phyloP scores from a whole-genome alignment of 1,140 invertebrate genomes.

The Lamellibrachia luymesi region DNA sequence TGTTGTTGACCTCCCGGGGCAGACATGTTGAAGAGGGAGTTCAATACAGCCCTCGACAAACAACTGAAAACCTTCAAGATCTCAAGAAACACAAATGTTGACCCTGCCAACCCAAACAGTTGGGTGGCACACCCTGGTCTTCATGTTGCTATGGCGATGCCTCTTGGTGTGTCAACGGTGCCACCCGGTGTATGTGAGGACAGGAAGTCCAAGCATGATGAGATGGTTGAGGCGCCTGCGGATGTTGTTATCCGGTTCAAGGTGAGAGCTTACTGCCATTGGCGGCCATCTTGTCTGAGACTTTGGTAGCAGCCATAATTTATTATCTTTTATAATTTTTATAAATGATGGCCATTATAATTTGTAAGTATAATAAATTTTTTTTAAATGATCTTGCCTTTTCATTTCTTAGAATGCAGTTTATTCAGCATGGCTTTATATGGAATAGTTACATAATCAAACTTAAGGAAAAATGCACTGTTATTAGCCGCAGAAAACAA shows the following conservation, averaged over 20 bases:
- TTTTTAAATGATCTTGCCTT: background rate
- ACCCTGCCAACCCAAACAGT: background rate
- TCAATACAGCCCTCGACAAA: constrained; percentile 17
- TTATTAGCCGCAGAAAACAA: no score
- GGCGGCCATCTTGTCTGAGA: background rate
- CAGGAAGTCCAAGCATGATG: background rate
- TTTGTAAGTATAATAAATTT: background rate
- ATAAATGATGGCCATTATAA: background rate
- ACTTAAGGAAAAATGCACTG: no score
- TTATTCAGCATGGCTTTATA: no score
- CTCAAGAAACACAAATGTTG: background rate
- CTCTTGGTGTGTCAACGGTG: background rate
- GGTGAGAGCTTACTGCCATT: background rate
- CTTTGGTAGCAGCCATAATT: background rate
- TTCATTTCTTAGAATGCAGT: no score
- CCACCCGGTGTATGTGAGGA: background rate
- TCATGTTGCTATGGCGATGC: background rate
- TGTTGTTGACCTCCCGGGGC: constrained; percentile 1
- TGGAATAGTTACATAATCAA: no score
- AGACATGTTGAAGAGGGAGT: constrained; percentile 24
- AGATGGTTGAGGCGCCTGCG: background rate
- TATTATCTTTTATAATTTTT: background rate
- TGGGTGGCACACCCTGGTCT: no score
- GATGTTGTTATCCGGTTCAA: background rate
- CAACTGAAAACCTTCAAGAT: background rate